Conservation (phyloP, 1,140 invertebrate genomes). For the Hydropsyche tenuis region DNA sequence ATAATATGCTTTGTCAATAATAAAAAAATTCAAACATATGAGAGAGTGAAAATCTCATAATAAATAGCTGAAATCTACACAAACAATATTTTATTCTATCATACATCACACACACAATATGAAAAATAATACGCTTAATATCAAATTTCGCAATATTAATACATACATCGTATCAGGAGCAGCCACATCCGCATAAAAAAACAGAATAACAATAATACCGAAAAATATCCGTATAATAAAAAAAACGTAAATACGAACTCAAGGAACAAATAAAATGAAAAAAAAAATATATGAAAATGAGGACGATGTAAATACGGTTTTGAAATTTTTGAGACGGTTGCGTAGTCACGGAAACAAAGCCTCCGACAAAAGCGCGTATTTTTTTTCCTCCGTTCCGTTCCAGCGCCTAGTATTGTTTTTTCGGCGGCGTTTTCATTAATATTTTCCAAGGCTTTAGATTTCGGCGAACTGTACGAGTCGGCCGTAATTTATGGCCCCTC, state of each 20-base stretch:
- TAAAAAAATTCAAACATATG: no score
- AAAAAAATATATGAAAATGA: neutral
- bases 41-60: no score
- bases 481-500: conserved; percentile 29
- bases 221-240: neutral
- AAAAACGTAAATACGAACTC: neutral
- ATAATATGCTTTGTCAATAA: no score
- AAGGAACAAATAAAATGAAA: neutral
- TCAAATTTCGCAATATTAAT: no score
- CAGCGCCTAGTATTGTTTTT: conserved; percentile 34
- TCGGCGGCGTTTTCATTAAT: conserved; percentile 29
- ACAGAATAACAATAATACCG: no score
- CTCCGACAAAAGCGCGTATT: neutral
- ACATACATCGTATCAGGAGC: no score
- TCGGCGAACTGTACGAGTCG: neutral
- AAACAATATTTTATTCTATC: no score
- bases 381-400: conserved; percentile 19
- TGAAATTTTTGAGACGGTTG: conserved; percentile 18
- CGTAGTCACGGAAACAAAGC: conserved; percentile 21
- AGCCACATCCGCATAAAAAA: no score
- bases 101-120: no score
- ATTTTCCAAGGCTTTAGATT: conserved; percentile 31
- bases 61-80: no score
- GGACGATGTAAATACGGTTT: conserved; percentile 13
- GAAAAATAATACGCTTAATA: no score